phyloP scores from a whole-genome alignment of 2,113 vertebrate genomes.

The Caretta caretta region DNA sequence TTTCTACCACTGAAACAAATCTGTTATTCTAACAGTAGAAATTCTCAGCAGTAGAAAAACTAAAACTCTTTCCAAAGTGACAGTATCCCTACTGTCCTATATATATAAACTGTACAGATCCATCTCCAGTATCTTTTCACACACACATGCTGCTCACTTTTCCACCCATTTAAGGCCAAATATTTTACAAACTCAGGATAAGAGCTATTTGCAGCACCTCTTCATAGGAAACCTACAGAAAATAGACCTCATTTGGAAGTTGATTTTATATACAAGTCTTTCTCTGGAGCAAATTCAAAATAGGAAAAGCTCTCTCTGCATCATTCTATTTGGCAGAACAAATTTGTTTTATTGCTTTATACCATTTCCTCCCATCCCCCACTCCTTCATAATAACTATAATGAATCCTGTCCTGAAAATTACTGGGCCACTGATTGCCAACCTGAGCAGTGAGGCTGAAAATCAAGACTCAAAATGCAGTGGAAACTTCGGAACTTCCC shows the following conservation, averaged over 20 bases:
- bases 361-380: background rate
- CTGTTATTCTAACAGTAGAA: background rate
- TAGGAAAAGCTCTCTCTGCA: background rate
- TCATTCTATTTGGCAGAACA: background rate
- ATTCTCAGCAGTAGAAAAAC: background rate
- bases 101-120: background rate
- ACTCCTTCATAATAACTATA: constrained; percentile 41
- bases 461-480: constrained; percentile 63
- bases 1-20: background rate
- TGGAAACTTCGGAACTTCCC: constrained; percentile 61
- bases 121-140: background rate
- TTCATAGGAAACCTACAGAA: background rate
- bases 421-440: constrained; percentile 56
- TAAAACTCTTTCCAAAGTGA: background rate
- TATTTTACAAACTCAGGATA: background rate
- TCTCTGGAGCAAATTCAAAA: background rate
- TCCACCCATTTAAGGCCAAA: background rate
- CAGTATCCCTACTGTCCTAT: background rate
- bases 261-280: background rate
- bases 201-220: background rate
- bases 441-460: constrained; percentile 64
- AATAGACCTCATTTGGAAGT: background rate
- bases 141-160: background rate
- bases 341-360: constrained; percentile 2
- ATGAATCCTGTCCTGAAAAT: constrained; percentile 69